Conservation (phyloP, 2,888 invertebrate species). For the Zaprionus obscuricornis region DNA sequence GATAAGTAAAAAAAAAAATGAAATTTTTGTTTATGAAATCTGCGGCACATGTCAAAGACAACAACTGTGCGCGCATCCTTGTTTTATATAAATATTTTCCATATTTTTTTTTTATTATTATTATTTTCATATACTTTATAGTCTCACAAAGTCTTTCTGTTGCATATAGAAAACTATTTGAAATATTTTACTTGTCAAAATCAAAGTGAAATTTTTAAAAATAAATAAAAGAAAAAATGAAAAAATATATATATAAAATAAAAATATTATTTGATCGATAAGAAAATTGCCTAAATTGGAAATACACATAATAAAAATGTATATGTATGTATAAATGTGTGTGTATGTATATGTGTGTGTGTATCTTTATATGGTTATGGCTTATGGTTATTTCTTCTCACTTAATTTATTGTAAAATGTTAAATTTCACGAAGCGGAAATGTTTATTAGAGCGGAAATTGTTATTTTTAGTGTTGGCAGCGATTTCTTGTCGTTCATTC, state of each 20-base stretch:
- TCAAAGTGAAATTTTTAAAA: constrained; percentile 33
- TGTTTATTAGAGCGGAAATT: constrained; percentile 80
- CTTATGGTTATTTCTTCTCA: constrained; percentile 73
- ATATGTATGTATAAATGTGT: background rate
- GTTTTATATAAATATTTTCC: too few species aligned
- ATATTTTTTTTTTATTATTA: too few species aligned
- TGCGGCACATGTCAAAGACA: too few species aligned
- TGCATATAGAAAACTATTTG: too few species aligned
- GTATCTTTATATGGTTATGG: constrained; percentile 51
- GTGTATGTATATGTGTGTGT: constrained; percentile 12
- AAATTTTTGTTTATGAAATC: too few species aligned
- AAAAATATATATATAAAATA: constrained; percentile 4
- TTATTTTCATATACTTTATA: too few species aligned
- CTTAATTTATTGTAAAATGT: constrained; percentile 79
- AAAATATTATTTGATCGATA: constrained; percentile 31
- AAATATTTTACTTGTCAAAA: too few species aligned
- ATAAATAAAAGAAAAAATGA: constrained; percentile 3
- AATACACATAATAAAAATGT: constrained; percentile 6
- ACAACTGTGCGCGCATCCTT: too few species aligned
- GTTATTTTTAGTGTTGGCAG: constrained; percentile 74
- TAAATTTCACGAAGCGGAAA: constrained; percentile 78
- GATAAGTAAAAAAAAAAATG: too few species aligned
- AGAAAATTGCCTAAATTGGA: constrained; percentile 38
- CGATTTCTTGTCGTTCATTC: constrained; percentile 30
- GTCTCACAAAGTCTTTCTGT: too few species aligned